A percentile compares a stretch with the other conserved stretches of the same genome.
phyloP scores from a whole-genome alignment of 2,113 vertebrate species.

The Lagopus muta region DNA sequence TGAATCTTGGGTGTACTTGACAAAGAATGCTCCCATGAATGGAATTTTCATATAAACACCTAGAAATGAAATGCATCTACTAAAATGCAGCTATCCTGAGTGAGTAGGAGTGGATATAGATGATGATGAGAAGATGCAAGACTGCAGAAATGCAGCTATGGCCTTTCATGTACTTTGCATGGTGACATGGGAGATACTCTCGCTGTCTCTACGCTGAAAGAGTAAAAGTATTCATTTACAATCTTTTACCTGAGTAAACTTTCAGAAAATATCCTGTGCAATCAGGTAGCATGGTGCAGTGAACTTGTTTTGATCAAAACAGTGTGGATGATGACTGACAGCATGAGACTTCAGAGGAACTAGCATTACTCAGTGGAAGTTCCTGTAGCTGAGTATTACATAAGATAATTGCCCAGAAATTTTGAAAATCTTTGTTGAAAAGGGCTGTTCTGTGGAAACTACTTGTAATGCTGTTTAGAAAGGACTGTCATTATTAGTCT shows the following conservation, averaged over 20 bases:
- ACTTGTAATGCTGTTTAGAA: not conserved
- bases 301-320: not conserved
- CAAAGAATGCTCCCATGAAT: not conserved
- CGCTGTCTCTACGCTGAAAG: not conserved
- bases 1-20: not conserved
- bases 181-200: not conserved
- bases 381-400: not conserved
- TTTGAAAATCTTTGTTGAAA: not conserved
- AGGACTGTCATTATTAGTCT: not conserved
- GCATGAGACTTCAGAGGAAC: not conserved
- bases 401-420: not conserved
- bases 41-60: not conserved
- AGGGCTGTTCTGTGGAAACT: not conserved
- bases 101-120: not conserved
- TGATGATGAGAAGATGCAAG: not conserved
- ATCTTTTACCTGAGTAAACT: not conserved
- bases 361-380: not conserved
- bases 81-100: not conserved
- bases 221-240: not conserved
- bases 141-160: not conserved
- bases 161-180: not conserved
- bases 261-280: not conserved
- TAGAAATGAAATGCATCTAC: not conserved
- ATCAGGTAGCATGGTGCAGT: not conserved
- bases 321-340: not conserved